A percentile compares a stretch with the other conserved stretches of the same genome.
phyloP scores from a whole-genome alignment of 37 sponge, comb jelly and placozoan genomes.

The Trichoplax adhaerens region DNA sequence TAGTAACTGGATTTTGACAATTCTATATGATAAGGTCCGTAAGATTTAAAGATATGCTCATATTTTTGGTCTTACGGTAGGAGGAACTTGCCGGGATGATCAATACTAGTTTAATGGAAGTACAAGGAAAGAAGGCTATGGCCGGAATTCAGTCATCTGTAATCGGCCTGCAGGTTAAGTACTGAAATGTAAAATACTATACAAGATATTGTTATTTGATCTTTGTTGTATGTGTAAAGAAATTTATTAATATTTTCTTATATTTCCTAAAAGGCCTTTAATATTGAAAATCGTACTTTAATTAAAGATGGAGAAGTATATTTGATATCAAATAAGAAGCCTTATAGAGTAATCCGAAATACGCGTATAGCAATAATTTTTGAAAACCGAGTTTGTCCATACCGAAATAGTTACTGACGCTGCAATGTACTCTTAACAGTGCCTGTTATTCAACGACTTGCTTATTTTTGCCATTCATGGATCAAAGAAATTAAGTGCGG shows the following conservation, averaged over 20 bases:
- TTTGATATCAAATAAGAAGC: constrained; percentile 58
- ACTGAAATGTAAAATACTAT: too few relatives aligned
- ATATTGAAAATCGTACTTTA: constrained; percentile 19
- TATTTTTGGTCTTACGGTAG: too few relatives aligned
- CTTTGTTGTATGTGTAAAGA: too few relatives aligned
- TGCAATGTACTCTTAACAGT: constrained; percentile 13
- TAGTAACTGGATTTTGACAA: too few relatives aligned
- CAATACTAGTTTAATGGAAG: too few relatives aligned
- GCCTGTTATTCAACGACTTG: constrained; percentile 75
- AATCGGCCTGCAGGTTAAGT: too few relatives aligned
- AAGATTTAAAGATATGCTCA: too few relatives aligned
- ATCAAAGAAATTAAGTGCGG: constrained; percentile 41
- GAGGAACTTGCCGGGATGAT: too few relatives aligned
- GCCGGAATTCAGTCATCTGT: background rate
- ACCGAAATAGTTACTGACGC: background rate
- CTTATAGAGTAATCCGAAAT: constrained; percentile 35
- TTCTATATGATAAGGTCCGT: too few relatives aligned
- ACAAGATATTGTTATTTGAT: too few relatives aligned
- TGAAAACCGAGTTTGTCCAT: background rate
- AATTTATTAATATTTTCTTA: background rate
- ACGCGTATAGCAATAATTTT: background rate
- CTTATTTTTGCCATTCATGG: constrained; percentile 72
- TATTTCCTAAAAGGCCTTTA: constrained; percentile 22
- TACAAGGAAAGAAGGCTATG: too few relatives aligned
- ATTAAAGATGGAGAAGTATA: constrained; percentile 79